Evolutionary conservation across 1,140 invertebrate genomes (phyloP).

Genomic region (Bicyclus anynana): DNA sequence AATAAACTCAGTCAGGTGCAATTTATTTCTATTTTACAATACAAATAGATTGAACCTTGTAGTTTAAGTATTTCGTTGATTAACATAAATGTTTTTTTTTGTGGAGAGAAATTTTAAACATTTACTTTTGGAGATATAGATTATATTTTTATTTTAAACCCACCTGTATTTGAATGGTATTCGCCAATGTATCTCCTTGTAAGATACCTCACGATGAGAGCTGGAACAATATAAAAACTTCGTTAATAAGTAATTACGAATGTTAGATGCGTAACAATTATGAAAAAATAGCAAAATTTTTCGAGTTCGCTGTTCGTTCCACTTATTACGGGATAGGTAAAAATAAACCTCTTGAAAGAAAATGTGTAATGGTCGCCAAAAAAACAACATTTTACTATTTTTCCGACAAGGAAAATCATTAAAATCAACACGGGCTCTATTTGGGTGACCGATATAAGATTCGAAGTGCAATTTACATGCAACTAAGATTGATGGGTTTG

Average conservation of each 20-base stretch:
- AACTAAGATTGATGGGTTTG: background rate
- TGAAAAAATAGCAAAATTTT: background rate
- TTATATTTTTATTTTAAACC: constrained; percentile 29
- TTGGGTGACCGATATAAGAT: background rate
- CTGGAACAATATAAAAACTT: constrained; percentile 78
- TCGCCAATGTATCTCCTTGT: constrained; percentile 88
- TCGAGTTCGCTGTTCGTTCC: background rate
- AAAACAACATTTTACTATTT: background rate
- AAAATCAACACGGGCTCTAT: background rate
- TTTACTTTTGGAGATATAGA: too few relatives aligned
- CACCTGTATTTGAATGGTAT: constrained; percentile 89
- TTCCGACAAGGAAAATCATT: background rate
- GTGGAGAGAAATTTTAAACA: too few relatives aligned
- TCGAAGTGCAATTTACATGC: background rate
- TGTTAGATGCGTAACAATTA: too few relatives aligned
- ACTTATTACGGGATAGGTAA: background rate
- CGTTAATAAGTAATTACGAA: too few relatives aligned
- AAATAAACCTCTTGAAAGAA: background rate
- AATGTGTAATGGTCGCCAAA: background rate
- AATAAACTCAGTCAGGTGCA: too few relatives aligned
- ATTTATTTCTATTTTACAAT: too few relatives aligned
- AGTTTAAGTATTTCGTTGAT: too few relatives aligned
- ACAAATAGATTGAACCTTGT: too few relatives aligned
- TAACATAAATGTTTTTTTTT: too few relatives aligned
- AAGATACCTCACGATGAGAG: constrained; percentile 86